Base-by-base conservation (phyloP, 2,113 vertebrate species). In the Phyllostomus hastatus region DNA sequence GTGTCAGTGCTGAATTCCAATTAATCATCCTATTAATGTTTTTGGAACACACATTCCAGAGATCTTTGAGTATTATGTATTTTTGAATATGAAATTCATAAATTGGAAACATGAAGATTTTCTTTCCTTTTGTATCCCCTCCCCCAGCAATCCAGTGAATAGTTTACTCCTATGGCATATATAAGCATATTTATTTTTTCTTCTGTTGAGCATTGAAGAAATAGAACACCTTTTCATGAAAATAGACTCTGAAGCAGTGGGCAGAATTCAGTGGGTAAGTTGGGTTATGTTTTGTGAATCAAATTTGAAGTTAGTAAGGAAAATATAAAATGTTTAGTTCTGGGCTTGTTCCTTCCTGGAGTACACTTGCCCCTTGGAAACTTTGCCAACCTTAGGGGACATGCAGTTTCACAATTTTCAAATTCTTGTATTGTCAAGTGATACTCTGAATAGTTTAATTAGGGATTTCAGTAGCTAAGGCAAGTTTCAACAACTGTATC, bases 201-300 rank as follows among this genome's bases (percentile, higher is more conserved):
- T 41, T 84, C 35, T 96, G 33, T 66, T 98, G 99, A 99, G 88
- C 78, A 96, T 97, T 85, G 95, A 97, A 69, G 96, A 99, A 97
- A 98, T 98, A 97, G 98, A 98, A 97, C 97, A 98, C 84, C 96
- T 98, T 95, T 99, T 99, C 94, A 98, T 97, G 97, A 99, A 99
- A 98, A 99, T 98, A 94, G 98, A 99, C 97, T 98, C 78, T 88
- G 96, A 97, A 96, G 98, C 97, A 93, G 97, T 87, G 93, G 98
- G 98, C 90, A 98, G 90, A 93, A 99, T 99, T 98, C 97, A 97
- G 59, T 98, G 98, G 98, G 98, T 99, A 97, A 98, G 97, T 73
- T 28, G 33, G 41, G 0, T 2, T 43, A 20, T 10, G 10, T 95
- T 92, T 92, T 95, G 10, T 14, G 61, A 61, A 5, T 96, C 14